Percentiles rank a stretch among this genome's conserved stretches.
These are phyloP conservation scores for Cepaea nemoralis DNA, from an alignment of 1,140 invertebrate species.

Conservation along the genomic window DNA sequence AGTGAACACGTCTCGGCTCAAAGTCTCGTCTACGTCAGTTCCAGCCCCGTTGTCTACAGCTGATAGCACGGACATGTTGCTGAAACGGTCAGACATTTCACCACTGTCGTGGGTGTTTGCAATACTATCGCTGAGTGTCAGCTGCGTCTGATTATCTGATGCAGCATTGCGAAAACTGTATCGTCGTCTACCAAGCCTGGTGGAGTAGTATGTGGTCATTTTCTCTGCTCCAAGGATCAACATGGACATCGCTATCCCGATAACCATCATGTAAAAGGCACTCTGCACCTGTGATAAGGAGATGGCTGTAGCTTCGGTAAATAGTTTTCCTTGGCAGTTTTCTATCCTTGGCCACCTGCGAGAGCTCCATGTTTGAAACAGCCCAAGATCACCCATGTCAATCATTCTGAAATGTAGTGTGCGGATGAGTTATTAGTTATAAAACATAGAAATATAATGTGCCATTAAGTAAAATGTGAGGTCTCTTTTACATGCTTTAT, in stretches of 20 bases:
- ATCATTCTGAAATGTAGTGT: conserved; percentile 44
- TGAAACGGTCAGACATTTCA: background rate
- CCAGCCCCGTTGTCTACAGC: background rate
- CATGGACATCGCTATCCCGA: conserved; percentile 42
- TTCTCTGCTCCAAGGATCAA: conserved; percentile 36
- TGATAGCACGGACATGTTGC: background rate
- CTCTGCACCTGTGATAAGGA: conserved; percentile 49
- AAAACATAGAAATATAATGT: background rate
- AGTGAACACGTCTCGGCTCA: background rate
- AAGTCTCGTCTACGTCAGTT: background rate
- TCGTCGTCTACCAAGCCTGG: background rate
- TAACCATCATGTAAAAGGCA: conserved; percentile 48
- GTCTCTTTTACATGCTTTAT: too few relatives aligned
- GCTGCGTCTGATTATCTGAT: background rate
- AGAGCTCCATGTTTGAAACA: conserved; percentile 50
- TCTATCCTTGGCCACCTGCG: conserved; percentile 46
- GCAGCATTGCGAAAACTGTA: background rate
- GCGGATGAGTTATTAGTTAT: background rate
- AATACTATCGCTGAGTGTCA: background rate
- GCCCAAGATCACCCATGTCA: conserved; percentile 47
- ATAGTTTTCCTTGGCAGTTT: conserved; percentile 41
- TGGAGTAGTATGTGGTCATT: background rate
- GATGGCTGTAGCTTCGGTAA: conserved; percentile 45
- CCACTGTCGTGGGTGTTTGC: background rate
- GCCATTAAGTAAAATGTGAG: background rate